Percentiles rank a stretch among this genome's conserved stretches.
phyloP scores from a whole-genome alignment of 2,888 invertebrate genomes.

The Tachina lurida region DNA sequence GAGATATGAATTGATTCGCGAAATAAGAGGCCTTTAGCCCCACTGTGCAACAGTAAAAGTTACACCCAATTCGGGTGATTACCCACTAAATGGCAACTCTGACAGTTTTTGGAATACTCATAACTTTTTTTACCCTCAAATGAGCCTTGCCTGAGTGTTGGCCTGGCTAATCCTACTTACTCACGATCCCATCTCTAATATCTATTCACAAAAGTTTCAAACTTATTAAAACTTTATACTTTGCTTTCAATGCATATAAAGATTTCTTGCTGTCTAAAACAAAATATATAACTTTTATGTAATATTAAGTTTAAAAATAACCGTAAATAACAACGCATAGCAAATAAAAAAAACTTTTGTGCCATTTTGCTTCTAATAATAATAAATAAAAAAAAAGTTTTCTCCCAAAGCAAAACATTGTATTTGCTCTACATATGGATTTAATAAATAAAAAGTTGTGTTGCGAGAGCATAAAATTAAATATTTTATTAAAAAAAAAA shows the following conservation, averaged over 20 bases:
- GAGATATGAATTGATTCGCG: no score
- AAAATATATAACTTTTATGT: conserved; percentile 11
- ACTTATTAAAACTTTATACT: neutral
- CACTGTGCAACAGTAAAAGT: no score
- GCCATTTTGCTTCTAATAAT: neutral
- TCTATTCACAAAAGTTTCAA: neutral
- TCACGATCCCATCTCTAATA: no score
- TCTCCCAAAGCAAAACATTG: neutral
- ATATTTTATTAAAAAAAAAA: neutral
- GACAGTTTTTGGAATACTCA: no score
- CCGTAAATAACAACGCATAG: conserved; percentile 5
- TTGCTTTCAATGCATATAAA: neutral
- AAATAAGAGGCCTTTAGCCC: no score
- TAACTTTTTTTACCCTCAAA: no score
- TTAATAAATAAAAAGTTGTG: no score
- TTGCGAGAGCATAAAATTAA: neutral
- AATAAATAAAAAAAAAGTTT: neutral
- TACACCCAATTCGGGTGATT: no score
- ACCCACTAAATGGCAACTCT: no score
- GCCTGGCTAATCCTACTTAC: no score
- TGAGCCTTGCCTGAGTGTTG: no score
- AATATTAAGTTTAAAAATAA: conserved; percentile 13
- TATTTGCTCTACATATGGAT: neutral
- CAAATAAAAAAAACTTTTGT: neutral
- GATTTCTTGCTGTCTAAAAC: neutral